Conservation (phyloP, 2,113 vertebrate species). For the Galbula dea region DNA sequence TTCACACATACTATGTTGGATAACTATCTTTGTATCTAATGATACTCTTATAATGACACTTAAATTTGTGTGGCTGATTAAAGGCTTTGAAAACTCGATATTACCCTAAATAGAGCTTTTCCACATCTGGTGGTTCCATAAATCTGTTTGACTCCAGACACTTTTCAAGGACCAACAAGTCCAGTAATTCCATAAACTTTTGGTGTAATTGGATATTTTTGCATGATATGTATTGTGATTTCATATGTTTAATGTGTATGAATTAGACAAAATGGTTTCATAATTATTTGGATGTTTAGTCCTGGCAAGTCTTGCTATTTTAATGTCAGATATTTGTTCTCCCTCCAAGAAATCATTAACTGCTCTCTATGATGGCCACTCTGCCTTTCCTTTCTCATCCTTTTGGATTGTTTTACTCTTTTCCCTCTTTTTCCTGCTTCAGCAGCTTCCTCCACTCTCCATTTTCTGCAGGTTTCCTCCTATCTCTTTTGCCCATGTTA, state of each 20-base stretch:
- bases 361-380: neutral
- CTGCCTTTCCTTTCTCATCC: neutral
- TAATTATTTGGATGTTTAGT: neutral
- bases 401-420: neutral
- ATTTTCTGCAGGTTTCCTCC: neutral
- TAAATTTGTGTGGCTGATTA: neutral
- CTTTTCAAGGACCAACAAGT: neutral
- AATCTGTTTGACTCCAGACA: neutral
- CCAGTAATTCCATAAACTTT: neutral
- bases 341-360: neutral
- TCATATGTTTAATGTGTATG: neutral
- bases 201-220: neutral
- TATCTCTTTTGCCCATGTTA: neutral
- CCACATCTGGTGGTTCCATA: neutral
- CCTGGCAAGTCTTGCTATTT: neutral
- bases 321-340: neutral
- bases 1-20: rapidly evolving
- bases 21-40: neutral
- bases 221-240: neutral
- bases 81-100: neutral
- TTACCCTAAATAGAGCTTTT: neutral
- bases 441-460: neutral
- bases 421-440: neutral
- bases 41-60: neutral
- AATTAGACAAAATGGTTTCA: neutral